These are phyloP conservation scores for Sebastiscus albofasciatus DNA, from an alignment of 2,797 vertebrate genomes.

Conservation along the genomic window DNA sequence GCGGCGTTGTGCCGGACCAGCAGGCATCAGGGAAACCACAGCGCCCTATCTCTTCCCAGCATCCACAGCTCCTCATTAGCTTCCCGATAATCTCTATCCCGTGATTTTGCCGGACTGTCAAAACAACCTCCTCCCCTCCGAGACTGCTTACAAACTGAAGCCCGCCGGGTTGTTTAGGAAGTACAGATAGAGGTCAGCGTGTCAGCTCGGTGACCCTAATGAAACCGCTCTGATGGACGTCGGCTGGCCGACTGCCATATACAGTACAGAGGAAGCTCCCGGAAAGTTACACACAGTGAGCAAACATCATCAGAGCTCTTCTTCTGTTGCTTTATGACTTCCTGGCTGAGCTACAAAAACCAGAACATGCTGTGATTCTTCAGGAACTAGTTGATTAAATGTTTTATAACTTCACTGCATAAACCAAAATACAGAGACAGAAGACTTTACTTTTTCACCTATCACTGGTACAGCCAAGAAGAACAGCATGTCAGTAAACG, in stretches of 20 bases:
- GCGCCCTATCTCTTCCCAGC: slow-evolving; percentile 51
- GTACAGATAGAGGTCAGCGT: slow-evolving; percentile 45
- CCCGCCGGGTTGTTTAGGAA: slow-evolving; percentile 29
- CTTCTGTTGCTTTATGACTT: neutral
- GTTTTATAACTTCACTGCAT: neutral
- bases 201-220: slow-evolving; percentile 19
- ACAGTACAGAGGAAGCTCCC: slow-evolving; percentile 18
- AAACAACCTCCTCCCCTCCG: slow-evolving; percentile 47
- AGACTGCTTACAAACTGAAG: slow-evolving; percentile 22
- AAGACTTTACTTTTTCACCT: neutral
- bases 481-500: neutral
- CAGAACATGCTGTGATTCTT: neutral
- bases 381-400: neutral
- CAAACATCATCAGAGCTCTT: neutral
- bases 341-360: neutral
- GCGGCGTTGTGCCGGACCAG: slow-evolving; percentile 22
- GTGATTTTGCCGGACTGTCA: slow-evolving; percentile 66
- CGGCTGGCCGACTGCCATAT: slow-evolving; percentile 22
- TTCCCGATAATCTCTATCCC: slow-evolving; percentile 58
- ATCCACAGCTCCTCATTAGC: slow-evolving; percentile 69
- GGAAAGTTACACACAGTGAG: neutral
- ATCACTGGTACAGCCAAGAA: neutral
- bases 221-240: slow-evolving; percentile 16
- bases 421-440: neutral
- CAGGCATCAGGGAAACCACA: slow-evolving; percentile 39